phyloP scores from a whole-genome alignment of 2,888 invertebrate genomes.

The Netelia inedita region DNA sequence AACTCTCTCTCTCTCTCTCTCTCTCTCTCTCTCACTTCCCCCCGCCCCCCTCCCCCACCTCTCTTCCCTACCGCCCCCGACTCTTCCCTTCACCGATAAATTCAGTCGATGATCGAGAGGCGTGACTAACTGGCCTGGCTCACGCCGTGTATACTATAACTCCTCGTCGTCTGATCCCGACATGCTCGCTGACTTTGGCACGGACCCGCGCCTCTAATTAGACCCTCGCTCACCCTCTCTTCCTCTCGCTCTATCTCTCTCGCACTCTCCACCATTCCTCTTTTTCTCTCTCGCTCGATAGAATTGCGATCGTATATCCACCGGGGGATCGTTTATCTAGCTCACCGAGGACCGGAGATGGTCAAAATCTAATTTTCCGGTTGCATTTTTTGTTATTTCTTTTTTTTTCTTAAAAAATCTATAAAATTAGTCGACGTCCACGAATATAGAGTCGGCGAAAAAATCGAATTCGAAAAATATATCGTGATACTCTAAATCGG shows the following conservation, averaged over 20 bases:
- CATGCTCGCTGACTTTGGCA: constrained; percentile 73
- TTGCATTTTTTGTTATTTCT: background rate
- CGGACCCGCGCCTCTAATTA: constrained; percentile 75
- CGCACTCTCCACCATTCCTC: constrained; percentile 34
- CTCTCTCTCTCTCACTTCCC: background rate
- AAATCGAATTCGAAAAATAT: too few species aligned
- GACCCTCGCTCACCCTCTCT: constrained; percentile 68
- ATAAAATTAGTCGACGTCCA: too few species aligned
- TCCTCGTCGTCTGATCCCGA: constrained; percentile 68
- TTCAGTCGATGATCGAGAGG: constrained; percentile 79
- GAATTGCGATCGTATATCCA: constrained; percentile 42
- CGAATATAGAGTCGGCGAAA: too few species aligned
- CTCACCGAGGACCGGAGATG: constrained; percentile 11
- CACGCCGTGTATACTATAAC: constrained; percentile 56
- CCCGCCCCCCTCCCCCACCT: too few species aligned
- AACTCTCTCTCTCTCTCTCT: background rate
- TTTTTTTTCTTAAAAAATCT: too few species aligned
- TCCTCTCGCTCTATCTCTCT: constrained; percentile 48
- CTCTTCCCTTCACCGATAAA: constrained; percentile 73
- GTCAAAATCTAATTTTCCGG: constrained; percentile 10
- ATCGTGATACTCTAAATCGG: too few species aligned
- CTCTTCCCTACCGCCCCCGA: background rate
- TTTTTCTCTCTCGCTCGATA: constrained; percentile 38
- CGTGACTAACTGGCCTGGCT: constrained; percentile 78
- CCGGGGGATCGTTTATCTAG: constrained; percentile 35